Base-by-base conservation (phyloP, 2,888 invertebrate species). In the Melitaea athalia region DNA sequence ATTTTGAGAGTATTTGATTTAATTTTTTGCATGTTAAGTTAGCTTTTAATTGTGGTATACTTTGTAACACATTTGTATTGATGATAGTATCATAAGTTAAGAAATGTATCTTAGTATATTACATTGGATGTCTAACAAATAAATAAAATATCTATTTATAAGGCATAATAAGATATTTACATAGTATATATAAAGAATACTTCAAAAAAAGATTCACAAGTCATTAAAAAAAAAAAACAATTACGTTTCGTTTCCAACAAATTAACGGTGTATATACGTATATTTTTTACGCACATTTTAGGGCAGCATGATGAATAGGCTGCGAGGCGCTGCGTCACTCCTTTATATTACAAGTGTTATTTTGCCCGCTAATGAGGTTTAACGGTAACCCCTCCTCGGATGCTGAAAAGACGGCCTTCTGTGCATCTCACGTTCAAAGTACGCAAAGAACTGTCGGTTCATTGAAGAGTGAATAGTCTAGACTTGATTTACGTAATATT, bases 261-360 rank as follows among this genome's bases (percentile, higher is more conserved):
- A 57, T 42, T 57, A 57, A 57, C 42, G 10, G 42, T 15, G 38
- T 38, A 38, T 42, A 33, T n/a, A 33, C 55, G 33, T 33, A 17
- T 38, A 33, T 69, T 65, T 64, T 53, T 47, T 63, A 64, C 66
- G 63, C 57, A 55, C 53, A 33, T 55, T 55, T 68, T 64, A 64
- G 53, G 57, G 64, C 68, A 53, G 67, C 53, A 63, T 82, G 84
- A 85, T 85, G 84, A 85, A 85, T 83, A 77, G 81, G 70, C 74
- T 70, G 63, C 76, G 74, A 64, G 67, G 74, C 73, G 81, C 84
- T 84, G 74, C 82, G 89, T 91, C 91, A 91, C 81, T 84, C 85
- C 86, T 89, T 89, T 91, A 88, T 88, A 91, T 91, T 90, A 87
- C 86, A 78, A 79, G 83, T 85, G 87, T 86, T 87, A 88, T 88